A percentile compares a stretch with the other conserved stretches of the same genome.
Conservation (phyloP, 2,797 vertebrate species). For the Kryptolebias ocellatus region DNA sequence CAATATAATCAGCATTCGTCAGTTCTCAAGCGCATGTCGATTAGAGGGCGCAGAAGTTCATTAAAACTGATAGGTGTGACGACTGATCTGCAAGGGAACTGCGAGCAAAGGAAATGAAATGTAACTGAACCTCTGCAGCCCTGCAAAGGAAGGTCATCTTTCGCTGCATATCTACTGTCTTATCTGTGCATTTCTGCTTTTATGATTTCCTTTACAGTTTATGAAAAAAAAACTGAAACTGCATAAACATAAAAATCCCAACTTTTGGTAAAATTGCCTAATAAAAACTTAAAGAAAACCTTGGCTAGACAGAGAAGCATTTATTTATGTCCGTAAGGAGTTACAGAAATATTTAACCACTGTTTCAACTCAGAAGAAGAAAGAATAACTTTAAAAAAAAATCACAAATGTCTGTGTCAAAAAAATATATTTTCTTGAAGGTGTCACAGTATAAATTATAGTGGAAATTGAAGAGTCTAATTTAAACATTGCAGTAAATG, state of each 20-base stretch:
- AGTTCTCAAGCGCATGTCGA: slow-evolving; percentile 31
- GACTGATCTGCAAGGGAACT: slow-evolving; percentile 39
- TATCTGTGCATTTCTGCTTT: slow-evolving; percentile 2
- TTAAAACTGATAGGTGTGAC: slow-evolving; percentile 28
- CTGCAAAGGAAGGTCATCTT: slow-evolving; percentile 27
- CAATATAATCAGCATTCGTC: slow-evolving; percentile 44
- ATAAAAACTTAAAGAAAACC: no score
- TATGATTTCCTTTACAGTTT: not conserved
- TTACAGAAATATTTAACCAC: no score
- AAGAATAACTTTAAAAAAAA: no score
- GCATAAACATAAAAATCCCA: no score
- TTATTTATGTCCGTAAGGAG: no score
- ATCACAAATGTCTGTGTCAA: no score
- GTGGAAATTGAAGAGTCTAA: no score
- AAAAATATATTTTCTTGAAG: no score
- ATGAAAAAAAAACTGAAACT: not conserved
- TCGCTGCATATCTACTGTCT: slow-evolving; percentile 9
- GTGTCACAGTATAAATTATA: no score
- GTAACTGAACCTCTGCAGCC: slow-evolving; percentile 30
- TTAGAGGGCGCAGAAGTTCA: slow-evolving; percentile 25
- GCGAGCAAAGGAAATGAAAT: slow-evolving; percentile 24
- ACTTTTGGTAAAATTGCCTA: not conserved
- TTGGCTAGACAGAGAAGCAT: no score
- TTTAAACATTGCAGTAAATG: not conserved
- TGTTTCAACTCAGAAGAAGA: no score